These are phyloP conservation scores for Helostoma temminkii DNA, from an alignment of 2,797 vertebrate genomes.

Conservation along the genomic window DNA sequence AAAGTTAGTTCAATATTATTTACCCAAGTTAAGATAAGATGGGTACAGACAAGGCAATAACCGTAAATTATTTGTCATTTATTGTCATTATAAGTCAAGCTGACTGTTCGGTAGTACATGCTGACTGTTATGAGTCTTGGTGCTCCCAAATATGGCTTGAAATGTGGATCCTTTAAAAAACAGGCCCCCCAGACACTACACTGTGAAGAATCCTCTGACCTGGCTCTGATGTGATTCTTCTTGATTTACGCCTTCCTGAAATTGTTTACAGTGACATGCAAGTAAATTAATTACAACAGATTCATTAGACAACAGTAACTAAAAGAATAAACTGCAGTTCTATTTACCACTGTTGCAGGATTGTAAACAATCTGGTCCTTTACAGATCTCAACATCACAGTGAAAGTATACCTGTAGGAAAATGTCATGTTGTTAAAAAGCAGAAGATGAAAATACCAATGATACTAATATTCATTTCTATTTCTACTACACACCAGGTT, in stretches of 20 bases:
- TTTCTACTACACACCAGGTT: slow-evolving; percentile 43
- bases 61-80: too few relatives aligned
- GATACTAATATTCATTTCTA: not conserved
- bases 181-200: slow-evolving; percentile 52
- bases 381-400: slow-evolving; percentile 70
- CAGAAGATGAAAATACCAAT: not conserved
- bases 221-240: slow-evolving; percentile 8
- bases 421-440: not conserved
- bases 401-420: slow-evolving; percentile 69
- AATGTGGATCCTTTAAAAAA: slow-evolving; percentile 12
- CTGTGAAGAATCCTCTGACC: slow-evolving; percentile 3
- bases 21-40: too few relatives aligned
- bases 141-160: not conserved
- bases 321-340: not conserved
- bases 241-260: slow-evolving; percentile 37
- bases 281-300: not conserved
- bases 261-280: not conserved
- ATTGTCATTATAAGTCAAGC: slow-evolving; percentile 16
- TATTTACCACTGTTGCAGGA: slow-evolving; percentile 57
- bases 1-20: too few relatives aligned
- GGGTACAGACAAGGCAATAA: too few relatives aligned
- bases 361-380: slow-evolving; percentile 56
- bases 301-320: not conserved
- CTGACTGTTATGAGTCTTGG: not conserved
- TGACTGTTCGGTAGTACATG: not conserved